Conservation (phyloP, 1,140 invertebrate genomes). For the Meloidogyne hapla region DNA sequence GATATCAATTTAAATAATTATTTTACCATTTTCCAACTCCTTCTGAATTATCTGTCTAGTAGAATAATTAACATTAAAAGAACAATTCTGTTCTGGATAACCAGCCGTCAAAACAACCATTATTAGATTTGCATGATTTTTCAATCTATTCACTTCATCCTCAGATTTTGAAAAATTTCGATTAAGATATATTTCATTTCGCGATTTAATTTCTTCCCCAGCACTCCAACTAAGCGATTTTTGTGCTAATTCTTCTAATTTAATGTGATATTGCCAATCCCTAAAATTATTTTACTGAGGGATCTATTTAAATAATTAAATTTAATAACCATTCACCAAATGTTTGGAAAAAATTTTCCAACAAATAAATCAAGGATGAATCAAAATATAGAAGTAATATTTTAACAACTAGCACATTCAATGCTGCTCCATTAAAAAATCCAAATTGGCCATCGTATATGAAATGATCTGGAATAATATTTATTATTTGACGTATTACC, state of each 20-base stretch:
- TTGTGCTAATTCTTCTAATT: not conserved
- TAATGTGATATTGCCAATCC: not conserved
- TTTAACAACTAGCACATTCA: not conserved
- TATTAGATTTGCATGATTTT: not conserved
- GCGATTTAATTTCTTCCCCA: not conserved
- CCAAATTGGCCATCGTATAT: not conserved
- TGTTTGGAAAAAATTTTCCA: slow-evolving; percentile 4
- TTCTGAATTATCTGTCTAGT: slow-evolving; percentile 1
- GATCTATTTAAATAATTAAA: not conserved
- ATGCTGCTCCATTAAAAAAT: not conserved
- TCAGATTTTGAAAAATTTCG: not conserved
- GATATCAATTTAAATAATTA: no score
- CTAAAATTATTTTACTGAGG: not conserved
- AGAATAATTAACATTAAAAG: not conserved
- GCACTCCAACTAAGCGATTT: not conserved
- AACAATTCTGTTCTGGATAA: slow-evolving; percentile 6
- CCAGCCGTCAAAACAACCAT: not conserved
- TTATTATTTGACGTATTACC: no score
- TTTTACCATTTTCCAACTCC: slow-evolving; percentile 9
- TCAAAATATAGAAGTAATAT: slow-evolving; percentile 4
- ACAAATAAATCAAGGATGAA: not conserved
- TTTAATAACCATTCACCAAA: slow-evolving; percentile 10
- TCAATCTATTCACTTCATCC: not conserved
- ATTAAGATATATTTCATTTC: slow-evolving; percentile 1
- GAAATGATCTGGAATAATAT: slow-evolving; percentile 1